Percentiles rank a stretch among this genome's conserved stretches.
These are phyloP conservation scores for Lamellibrachia luymesi DNA, from an alignment of 1,140 invertebrate species.

Conservation along the genomic window DNA sequence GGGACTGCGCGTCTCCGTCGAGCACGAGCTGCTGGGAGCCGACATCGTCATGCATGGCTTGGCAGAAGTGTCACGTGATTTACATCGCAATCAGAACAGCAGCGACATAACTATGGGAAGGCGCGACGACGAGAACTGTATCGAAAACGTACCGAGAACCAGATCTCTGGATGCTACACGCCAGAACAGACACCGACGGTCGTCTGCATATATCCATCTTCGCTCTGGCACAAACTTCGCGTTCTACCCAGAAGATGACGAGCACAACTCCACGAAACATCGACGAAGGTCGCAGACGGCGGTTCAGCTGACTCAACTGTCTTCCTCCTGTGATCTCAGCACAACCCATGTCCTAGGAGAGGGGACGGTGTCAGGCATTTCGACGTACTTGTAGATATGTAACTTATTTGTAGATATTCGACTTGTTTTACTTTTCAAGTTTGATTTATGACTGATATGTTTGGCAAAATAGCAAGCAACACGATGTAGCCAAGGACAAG, in stretches of 20 bases:
- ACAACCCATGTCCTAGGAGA: not conserved
- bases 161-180: not conserved
- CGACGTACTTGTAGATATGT: not conserved
- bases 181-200: not conserved
- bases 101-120: not conserved
- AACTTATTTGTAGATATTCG: not conserved
- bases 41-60: slow-evolving; percentile 52
- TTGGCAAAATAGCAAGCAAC: too few relatives aligned
- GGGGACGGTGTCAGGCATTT: not conserved
- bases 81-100: not conserved
- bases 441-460: too few relatives aligned
- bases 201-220: not conserved
- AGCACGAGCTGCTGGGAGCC: slow-evolving; percentile 53
- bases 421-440: too few relatives aligned
- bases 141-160: not conserved
- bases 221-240: not conserved
- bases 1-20: slow-evolving; percentile 47
- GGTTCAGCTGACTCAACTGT: not conserved
- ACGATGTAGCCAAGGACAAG: too few relatives aligned
- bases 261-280: not conserved
- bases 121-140: not conserved
- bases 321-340: not conserved
- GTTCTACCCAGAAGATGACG: not conserved
- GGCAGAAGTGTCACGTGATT: not conserved
- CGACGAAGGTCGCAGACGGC: not conserved